Base-by-base conservation (phyloP, 53 echinoderm and acorn worm species). In the Arbacia lixula region DNA sequence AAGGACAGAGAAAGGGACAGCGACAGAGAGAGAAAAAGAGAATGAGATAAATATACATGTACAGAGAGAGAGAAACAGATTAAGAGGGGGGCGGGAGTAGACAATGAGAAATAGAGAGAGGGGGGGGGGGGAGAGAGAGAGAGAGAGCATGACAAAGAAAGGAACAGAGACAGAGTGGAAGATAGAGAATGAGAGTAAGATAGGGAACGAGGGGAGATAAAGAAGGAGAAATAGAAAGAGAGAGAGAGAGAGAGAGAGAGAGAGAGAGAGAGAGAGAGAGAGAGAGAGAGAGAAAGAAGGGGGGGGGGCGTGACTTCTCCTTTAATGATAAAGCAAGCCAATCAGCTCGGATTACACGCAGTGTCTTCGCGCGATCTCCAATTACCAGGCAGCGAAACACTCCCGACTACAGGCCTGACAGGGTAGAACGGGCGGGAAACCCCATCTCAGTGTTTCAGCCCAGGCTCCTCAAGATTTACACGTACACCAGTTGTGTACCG, bases 391-490 rank as follows among this genome's bases (percentile, higher is more conserved):
- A n/a, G n/a, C n/a, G n/a, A n/a, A n/a, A n/a, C n/a, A n/a, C n/a
- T n/a, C n/a, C n/a, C n/a, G n/a, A n/a, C n/a, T n/a, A n/a, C n/a
- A n/a, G n/a, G n/a, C n/a, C n/a, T n/a, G n/a, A n/a, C n/a, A n/a
- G n/a, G n/a, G n/a, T n/a, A n/a, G n/a, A n/a, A n/a, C n/a, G n/a
- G n/a, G n/a, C n/a, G n/a, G n/a, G n/a, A n/a, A n/a, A n/a, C n/a
- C n/a, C n/a, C n/a, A n/a, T n/a, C n/a, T n/a, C n/a, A n/a, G n/a
- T n/a, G n/a, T n/a, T n/a, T n/a, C n/a, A n/a, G n/a, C n/a, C n/a
- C n/a, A n/a, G n/a, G n/a, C n/a, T n/a, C n/a, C 53, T 34, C n/a
- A 65, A 53, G 20, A 74, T 72, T 51, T 74, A 74, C 74, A 53
- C 53, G 11, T 53, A 53, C 54, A 74, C 35, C 53, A 33, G 53